Conservation (phyloP, 2,113 vertebrate species). For the Illadopsis cleaveri region DNA sequence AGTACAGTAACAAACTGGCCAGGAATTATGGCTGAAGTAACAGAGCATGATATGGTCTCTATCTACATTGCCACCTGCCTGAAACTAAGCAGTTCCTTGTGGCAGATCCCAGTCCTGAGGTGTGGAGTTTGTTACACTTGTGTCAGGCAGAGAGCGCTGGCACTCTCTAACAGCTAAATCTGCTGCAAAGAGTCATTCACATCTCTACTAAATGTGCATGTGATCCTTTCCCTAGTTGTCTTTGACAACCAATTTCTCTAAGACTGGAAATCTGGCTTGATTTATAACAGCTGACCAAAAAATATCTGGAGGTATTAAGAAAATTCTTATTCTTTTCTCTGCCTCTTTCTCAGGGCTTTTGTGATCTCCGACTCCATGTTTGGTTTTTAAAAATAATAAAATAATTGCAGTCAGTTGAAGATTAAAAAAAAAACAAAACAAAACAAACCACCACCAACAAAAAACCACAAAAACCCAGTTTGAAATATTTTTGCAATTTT, state of each 20-base stretch:
- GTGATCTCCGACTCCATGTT: neutral
- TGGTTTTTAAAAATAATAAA: neutral
- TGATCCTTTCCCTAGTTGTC: neutral
- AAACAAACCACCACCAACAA: too few species aligned
- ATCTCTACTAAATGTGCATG: neutral
- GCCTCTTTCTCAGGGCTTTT: neutral
- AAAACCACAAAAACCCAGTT: fast-evolving
- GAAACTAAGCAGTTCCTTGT: neutral
- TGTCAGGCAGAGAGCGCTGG: fast-evolving
- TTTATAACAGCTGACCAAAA: neutral
- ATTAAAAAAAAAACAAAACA: neutral
- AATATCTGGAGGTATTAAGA: neutral
- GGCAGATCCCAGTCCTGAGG: neutral
- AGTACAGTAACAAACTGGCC: neutral
- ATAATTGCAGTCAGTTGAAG: neutral
- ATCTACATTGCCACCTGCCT: neutral
- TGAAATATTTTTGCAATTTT: neutral
- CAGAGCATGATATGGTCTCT: neutral
- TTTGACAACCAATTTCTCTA: neutral
- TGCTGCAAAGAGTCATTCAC: neutral
- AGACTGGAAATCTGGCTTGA: neutral
- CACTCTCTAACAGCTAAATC: neutral
- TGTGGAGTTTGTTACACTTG: neutral
- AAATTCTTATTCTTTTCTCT: neutral
- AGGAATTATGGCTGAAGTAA: neutral